A percentile compares a stretch with the other conserved stretches of the same genome.
phyloP scores from a whole-genome alignment of 2,113 vertebrate genomes.

The Sylvietta virens region DNA sequence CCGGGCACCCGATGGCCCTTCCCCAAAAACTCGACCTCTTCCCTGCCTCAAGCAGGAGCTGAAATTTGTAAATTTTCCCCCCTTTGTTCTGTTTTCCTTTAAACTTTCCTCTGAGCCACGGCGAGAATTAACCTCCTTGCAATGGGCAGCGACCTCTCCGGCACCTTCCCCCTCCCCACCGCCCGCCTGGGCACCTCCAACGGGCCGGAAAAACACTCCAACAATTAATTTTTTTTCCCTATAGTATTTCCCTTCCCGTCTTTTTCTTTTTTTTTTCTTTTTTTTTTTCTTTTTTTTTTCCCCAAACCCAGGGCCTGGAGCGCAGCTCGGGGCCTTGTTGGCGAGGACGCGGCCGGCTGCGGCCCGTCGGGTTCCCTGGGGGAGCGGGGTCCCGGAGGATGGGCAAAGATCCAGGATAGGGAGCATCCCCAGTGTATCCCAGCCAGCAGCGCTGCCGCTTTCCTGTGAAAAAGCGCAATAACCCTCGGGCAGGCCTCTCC shows the following conservation, averaged over 20 bases:
- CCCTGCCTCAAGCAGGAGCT: background rate
- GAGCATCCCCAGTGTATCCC: background rate
- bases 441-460: background rate
- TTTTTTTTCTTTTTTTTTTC: background rate
- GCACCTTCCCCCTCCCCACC: background rate
- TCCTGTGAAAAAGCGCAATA: background rate
- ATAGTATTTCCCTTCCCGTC: background rate
- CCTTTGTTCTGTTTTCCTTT: background rate
- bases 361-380: background rate
- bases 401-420: background rate
- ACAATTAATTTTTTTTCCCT: background rate
- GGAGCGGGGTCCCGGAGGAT: background rate
- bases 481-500: background rate
- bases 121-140: background rate
- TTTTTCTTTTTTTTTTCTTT: background rate
- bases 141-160: background rate
- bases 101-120: background rate
- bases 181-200: background rate
- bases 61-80: background rate
- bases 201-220: background rate
- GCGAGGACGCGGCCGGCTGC: background rate
- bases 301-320: background rate
- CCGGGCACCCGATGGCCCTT: background rate
- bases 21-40: background rate
- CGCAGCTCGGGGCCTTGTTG: background rate